Evolutionary conservation across 2,113 vertebrate species (phyloP).

Genomic region (Vombatus ursinus): DNA sequence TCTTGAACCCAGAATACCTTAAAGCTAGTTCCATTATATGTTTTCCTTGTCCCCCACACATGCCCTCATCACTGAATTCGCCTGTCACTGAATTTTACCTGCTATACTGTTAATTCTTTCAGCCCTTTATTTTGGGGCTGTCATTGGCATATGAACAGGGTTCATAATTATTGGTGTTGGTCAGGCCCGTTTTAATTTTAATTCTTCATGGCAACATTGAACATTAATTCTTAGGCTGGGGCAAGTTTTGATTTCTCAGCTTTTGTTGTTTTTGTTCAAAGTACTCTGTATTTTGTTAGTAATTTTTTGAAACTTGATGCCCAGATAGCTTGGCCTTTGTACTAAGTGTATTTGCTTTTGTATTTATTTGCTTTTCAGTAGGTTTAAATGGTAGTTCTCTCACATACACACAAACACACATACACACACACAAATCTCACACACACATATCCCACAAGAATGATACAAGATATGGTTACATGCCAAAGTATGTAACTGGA

Average conservation of each 20-base stretch:
- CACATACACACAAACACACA: constrained; percentile 34
- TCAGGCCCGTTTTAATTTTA: constrained; percentile 25
- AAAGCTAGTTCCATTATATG: not conserved
- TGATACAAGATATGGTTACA: not conserved
- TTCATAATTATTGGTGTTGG: constrained; percentile 24
- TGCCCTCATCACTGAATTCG: constrained; percentile 41
- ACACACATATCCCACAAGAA: not conserved
- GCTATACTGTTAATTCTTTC: not conserved
- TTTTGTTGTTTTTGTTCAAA: constrained; percentile 51
- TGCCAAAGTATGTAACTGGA: not conserved
- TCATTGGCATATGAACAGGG: constrained; percentile 2
- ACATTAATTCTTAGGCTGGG: constrained; percentile 26
- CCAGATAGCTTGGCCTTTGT: constrained; percentile 48
- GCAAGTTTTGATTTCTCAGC: constrained; percentile 42
- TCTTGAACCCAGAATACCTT: not conserved
- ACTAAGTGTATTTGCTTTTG: constrained; percentile 68
- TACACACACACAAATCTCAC: not conserved
- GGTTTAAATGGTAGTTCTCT: constrained; percentile 59
- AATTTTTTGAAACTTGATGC: constrained; percentile 75
- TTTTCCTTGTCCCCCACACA: not conserved
- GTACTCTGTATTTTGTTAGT: constrained; percentile 53
- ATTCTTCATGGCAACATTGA: not conserved
- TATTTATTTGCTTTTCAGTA: constrained; percentile 45
- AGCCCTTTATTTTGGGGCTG: not conserved
- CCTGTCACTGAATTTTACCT: constrained; percentile 53